Evolutionary conservation across 1,140 invertebrate species (phyloP).

Genomic region (Nylanderia fulva): DNA sequence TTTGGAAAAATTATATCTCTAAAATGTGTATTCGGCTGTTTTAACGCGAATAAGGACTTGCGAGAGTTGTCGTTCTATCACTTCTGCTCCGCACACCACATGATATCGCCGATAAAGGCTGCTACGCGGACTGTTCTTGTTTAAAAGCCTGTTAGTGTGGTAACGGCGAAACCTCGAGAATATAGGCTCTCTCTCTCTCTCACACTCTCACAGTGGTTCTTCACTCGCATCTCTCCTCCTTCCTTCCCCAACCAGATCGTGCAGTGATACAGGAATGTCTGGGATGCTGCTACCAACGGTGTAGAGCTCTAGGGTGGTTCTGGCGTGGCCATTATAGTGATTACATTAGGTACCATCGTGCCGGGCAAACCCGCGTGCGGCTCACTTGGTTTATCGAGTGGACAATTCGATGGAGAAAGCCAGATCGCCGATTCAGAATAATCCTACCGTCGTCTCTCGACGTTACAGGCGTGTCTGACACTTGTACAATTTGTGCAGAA

Average conservation of each 20-base stretch:
- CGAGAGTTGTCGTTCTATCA: background rate
- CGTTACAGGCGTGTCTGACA: conserved; percentile 10
- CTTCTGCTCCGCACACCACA: background rate
- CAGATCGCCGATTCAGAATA: conserved; percentile 60
- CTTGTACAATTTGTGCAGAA: conserved; percentile 32
- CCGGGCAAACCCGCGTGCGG: conserved; percentile 47
- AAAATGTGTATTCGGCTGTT: background rate
- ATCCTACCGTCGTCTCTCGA: conserved; percentile 46
- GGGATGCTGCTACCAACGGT: conserved; percentile 69
- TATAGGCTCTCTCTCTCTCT: conserved; percentile 29
- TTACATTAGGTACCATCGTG: conserved; percentile 74
- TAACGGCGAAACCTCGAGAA: conserved; percentile 63
- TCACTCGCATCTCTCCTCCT: background rate
- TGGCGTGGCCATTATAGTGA: conserved; percentile 74
- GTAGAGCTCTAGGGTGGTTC: conserved; percentile 61
- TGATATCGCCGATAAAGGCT: conserved; percentile 54
- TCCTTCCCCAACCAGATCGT: conserved; percentile 57
- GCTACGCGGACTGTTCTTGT: conserved; percentile 50
- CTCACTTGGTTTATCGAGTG: conserved; percentile 67
- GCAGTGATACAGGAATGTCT: conserved; percentile 74
- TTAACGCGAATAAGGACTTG: background rate
- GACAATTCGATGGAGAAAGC: conserved; percentile 66
- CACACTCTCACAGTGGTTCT: background rate
- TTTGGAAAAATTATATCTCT: background rate
- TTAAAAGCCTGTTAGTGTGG: conserved; percentile 69